Base-by-base conservation (phyloP, 2,797 vertebrate genomes). In the Chelon auratus region DNA sequence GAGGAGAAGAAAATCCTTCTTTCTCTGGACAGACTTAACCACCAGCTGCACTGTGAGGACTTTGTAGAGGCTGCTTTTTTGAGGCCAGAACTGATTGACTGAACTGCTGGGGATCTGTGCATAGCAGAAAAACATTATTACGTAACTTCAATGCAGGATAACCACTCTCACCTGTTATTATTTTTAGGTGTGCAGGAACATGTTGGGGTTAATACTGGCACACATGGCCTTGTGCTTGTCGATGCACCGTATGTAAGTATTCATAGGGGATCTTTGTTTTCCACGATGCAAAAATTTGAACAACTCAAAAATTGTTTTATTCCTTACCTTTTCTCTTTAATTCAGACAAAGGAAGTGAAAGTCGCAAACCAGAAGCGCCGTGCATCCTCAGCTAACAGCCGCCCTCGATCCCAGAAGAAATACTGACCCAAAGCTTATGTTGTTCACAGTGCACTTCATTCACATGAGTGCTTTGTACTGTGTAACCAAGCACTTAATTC, bases 1-100 rank as follows among this genome's bases (percentile, higher is more conserved):
- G 96, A 97, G 75, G 97, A 98, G 72, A 90, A 95, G 78, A 96
- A 90, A 80, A 91, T 97, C 58, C 92, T 96, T 9, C 93, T 95
- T 26, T 97, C 95, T 63, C 93, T 99, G 63, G 89, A 94, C 56
- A 85, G 81, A 68, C 93, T 94, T 13, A 89, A 94, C 89, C 90
- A 90, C n/a, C 90, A 84, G 48, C 90, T 95, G 64, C 83, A 89
- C 51, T 78, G 93, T 94, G 74, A 92, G 91, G 20, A 24, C 62
- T 48, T 59, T 72, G 33, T 50, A 36, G 30, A 56, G 18, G 40
- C 40, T 17, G 10, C 39, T 22, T 48, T 55, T 20, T 11, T 17
- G 8, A 17, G 17, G 10, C 17, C 45, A 26, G 18, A 62, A 11
- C 4, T 52, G 14, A 50, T 40, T 0, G 1, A 57, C 17, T 36